These are phyloP conservation scores for Seriola quinqueradiata DNA, from an alignment of 2,113 vertebrate genomes.

Conservation along the genomic window DNA sequence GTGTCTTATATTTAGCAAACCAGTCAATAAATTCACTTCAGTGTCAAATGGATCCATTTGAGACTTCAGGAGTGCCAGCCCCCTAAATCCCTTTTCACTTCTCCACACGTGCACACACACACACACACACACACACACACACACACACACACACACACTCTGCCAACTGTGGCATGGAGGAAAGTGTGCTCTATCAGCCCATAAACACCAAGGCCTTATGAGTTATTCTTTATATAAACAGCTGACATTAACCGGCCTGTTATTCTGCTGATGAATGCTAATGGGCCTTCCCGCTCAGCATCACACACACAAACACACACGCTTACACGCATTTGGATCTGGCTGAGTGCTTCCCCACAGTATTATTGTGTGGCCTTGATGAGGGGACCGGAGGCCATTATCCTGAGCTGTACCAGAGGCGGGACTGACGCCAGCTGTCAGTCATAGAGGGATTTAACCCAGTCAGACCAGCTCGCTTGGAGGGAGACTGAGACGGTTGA, in stretches of 20 bases:
- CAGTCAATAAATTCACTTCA: slow-evolving; percentile 54
- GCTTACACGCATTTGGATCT: slow-evolving; percentile 46
- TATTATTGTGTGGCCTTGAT: slow-evolving; percentile 68
- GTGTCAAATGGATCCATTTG: slow-evolving; percentile 45
- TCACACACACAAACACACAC: slow-evolving; percentile 27
- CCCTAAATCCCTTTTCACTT: not conserved
- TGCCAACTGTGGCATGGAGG: slow-evolving; percentile 18
- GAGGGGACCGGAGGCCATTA: slow-evolving; percentile 60
- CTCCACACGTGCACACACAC: too few species aligned
- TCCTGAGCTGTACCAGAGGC: slow-evolving; percentile 53
- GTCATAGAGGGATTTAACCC: slow-evolving; percentile 51
- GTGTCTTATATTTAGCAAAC: slow-evolving; percentile 42
- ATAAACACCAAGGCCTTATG: slow-evolving; percentile 65
- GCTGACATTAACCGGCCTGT: slow-evolving; percentile 75
- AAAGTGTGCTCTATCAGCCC: slow-evolving; percentile 42
- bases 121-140: not conserved
- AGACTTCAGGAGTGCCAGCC: slow-evolving; percentile 3
- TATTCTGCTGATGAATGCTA: slow-evolving; percentile 79
- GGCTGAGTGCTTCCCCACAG: slow-evolving; percentile 62
- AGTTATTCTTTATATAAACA: slow-evolving; percentile 79
- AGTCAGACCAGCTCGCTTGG: slow-evolving; percentile 37
- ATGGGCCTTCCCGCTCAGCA: slow-evolving; percentile 64
- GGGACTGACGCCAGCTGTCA: slow-evolving; percentile 69
- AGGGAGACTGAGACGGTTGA: slow-evolving; percentile 7
- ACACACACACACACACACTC: not conserved